Conservation (phyloP, 2,113 vertebrate genomes). For the Pipa parva region DNA sequence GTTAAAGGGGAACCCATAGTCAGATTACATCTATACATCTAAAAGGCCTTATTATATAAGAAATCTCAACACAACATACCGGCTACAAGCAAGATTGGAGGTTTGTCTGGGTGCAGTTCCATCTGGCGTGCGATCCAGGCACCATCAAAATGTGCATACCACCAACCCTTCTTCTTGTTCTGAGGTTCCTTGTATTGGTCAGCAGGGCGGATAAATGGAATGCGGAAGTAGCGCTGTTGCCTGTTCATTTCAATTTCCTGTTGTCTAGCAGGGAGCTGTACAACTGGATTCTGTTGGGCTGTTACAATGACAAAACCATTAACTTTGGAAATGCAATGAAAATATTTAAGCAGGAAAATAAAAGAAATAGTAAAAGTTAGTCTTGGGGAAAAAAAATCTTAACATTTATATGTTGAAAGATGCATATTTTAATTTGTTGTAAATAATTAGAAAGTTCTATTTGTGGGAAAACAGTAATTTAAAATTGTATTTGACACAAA, state of each 20-base stretch:
- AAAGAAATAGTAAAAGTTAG: too few relatives aligned
- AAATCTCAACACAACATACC: conserved; percentile 63
- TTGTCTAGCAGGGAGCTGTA: conserved; percentile 72
- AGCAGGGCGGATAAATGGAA: conserved; percentile 89
- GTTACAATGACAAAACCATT: conserved; percentile 16
- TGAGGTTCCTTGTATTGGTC: conserved; percentile 93
- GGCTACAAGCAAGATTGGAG: conserved; percentile 91
- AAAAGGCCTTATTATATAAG: neutral
- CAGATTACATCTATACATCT: too few relatives aligned
- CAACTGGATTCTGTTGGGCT: conserved; percentile 80
- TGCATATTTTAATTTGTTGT: neutral
- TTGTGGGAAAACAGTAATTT: too few relatives aligned
- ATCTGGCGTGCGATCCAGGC: conserved; percentile 95
- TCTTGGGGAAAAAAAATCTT: neutral
- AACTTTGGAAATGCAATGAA: neutral
- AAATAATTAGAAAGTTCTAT: too few relatives aligned
- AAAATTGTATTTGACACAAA: too few relatives aligned
- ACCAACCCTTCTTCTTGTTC: conserved; percentile 96
- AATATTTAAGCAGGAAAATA: neutral
- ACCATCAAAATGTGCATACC: conserved; percentile 96
- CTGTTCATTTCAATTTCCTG: conserved; percentile 79
- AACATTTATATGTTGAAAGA: neutral
- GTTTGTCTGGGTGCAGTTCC: conserved; percentile 96
- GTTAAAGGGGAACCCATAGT: too few relatives aligned
- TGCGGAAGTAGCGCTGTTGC: conserved; percentile 93